phyloP scores from a whole-genome alignment of 2,888 invertebrate genomes.

The Tyria jacobaeae region DNA sequence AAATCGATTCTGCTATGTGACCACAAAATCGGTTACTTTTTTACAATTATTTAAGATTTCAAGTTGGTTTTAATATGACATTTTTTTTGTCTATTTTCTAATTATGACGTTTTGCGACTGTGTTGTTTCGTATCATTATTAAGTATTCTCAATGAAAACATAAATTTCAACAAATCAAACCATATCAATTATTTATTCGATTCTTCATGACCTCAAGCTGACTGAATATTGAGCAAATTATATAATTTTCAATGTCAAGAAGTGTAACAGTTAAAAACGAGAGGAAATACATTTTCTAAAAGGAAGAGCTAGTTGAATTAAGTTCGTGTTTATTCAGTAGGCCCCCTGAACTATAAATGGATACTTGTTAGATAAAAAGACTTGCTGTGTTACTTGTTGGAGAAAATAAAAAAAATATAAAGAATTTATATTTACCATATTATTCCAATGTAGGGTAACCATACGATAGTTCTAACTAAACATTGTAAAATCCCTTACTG shows the following conservation, averaged over 20 bases:
- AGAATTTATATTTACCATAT: background rate
- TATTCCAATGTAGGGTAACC: background rate
- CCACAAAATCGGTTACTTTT: conserved; percentile 41
- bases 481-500: background rate
- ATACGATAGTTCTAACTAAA: background rate
- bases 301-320: background rate
- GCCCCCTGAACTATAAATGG: background rate
- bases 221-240: background rate
- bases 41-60: conserved; percentile 25
- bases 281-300: background rate
- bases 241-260: background rate
- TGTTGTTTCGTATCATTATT: background rate
- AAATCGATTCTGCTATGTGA: conserved; percentile 31
- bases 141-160: too few species aligned
- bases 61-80: background rate
- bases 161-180: too few species aligned
- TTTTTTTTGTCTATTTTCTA: background rate
- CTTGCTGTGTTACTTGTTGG: too few species aligned
- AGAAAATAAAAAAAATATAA: too few species aligned
- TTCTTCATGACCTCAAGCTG: too few species aligned
- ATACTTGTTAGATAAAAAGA: conserved; percentile 14
- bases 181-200: too few species aligned
- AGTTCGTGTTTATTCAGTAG: conserved; percentile 1
- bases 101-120: background rate
- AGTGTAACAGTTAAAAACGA: background rate